Evolutionary conservation across 2,113 vertebrate genomes (phyloP).

Genomic region (Leiothrix lutea): DNA sequence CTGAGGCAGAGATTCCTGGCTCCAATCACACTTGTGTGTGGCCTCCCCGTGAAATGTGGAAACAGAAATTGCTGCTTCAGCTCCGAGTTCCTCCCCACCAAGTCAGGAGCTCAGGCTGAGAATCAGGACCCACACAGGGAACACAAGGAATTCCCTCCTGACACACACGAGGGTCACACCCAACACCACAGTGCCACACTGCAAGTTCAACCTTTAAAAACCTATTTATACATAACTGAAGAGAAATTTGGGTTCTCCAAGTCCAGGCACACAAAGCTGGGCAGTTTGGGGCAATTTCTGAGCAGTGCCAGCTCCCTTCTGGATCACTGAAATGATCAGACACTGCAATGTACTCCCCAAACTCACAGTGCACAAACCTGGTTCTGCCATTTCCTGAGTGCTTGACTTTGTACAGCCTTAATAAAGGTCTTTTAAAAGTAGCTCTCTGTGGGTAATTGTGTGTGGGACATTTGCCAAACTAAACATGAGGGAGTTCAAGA

Average conservation of each 20-base stretch:
- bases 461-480: slow-evolving; percentile 30
- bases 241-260: background rate
- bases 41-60: background rate
- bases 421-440: slow-evolving; percentile 1
- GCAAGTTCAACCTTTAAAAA: background rate
- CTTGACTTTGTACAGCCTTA: background rate
- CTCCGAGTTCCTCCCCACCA: rapidly evolving
- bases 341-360: background rate
- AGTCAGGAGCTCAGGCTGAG: rapidly evolving
- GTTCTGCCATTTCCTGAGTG: background rate
- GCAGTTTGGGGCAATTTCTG: background rate
- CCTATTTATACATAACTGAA: background rate
- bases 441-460: background rate
- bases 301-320: background rate
- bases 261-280: background rate
- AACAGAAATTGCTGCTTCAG: background rate
- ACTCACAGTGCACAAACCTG: background rate
- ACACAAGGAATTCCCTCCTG: background rate
- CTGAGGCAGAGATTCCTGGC: background rate
- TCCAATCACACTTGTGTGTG: background rate
- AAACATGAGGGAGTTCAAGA: slow-evolving; percentile 55
- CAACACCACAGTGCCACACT: rapidly evolving
- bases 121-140: rapidly evolving
- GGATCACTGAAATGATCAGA: background rate
- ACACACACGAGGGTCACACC: rapidly evolving